Conservation (phyloP, 2,113 vertebrate genomes). For the Stigmatopora nigra region DNA sequence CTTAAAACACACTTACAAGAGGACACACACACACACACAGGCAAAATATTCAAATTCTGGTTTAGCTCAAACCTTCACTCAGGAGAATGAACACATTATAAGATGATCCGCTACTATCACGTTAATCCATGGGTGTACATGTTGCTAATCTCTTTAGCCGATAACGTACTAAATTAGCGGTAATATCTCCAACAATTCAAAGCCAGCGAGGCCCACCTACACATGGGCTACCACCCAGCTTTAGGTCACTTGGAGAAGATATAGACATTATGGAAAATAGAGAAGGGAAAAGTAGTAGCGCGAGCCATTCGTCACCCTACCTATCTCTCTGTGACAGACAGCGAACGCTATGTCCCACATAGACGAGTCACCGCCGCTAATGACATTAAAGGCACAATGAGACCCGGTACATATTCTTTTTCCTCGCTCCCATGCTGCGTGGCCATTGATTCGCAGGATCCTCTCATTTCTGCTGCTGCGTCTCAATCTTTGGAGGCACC, state of each 20-base stretch:
- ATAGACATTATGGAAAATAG: slow-evolving; percentile 34
- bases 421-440: slow-evolving; percentile 38
- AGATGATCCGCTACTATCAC: slow-evolving; percentile 64
- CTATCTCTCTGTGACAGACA: slow-evolving; percentile 69
- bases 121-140: slow-evolving; percentile 68
- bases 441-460: slow-evolving; percentile 47
- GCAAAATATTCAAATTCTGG: slow-evolving; percentile 44
- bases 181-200: slow-evolving; percentile 62
- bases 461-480: slow-evolving; percentile 44
- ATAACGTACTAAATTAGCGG: slow-evolving; percentile 68
- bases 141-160: slow-evolving; percentile 68
- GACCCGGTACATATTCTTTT: slow-evolving; percentile 52
- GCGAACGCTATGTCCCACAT: slow-evolving; percentile 54
- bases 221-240: slow-evolving; percentile 60
- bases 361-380: slow-evolving; percentile 68
- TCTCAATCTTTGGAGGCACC: slow-evolving; percentile 41
- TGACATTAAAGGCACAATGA: slow-evolving; percentile 74
- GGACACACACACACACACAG: slow-evolving; percentile 12
- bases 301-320: slow-evolving; percentile 67
- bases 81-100: slow-evolving; percentile 60
- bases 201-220: slow-evolving; percentile 60
- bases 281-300: slow-evolving; percentile 43
- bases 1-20: slow-evolving; percentile 31
- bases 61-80: slow-evolving; percentile 41
- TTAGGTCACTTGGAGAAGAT: slow-evolving; percentile 64